Evolutionary conservation across 2,888 invertebrate genomes (phyloP).

Genomic region (Pyrgus malvae): DNA sequence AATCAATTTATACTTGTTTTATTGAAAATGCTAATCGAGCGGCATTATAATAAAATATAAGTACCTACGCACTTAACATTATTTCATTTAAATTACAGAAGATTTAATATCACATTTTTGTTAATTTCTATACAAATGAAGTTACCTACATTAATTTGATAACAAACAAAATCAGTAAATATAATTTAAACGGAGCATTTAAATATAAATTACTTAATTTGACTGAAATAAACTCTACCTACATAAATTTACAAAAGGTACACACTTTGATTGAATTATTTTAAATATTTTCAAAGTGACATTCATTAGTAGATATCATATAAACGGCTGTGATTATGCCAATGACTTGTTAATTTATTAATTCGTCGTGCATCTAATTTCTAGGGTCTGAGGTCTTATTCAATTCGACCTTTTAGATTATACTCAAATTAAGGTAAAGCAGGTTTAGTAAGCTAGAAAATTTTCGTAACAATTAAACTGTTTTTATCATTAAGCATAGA

Average conservation of each 20-base stretch:
- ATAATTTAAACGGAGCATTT: slow-evolving; percentile 8
- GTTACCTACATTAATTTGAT: no score
- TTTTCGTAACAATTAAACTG: no score
- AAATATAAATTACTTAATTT: slow-evolving; percentile 25
- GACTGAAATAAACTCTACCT: neutral
- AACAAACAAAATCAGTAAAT: neutral
- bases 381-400: slow-evolving; percentile 16
- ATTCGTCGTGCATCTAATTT: slow-evolving; percentile 17
- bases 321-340: slow-evolving; percentile 22
- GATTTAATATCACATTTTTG: no score
- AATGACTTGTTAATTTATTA: slow-evolving; percentile 30
- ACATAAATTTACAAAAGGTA: neutral
- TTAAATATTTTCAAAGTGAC: slow-evolving; percentile 43
- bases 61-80: no score
- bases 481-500: no score
- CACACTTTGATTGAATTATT: slow-evolving; percentile 1
- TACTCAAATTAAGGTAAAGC: neutral
- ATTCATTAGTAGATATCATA: slow-evolving; percentile 44
- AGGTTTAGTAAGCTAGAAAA: no score
- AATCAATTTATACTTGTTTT: no score
- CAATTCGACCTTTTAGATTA: slow-evolving; percentile 1
- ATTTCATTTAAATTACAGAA: no score
- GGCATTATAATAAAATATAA: no score
- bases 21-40: no score
- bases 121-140: no score